Conservation (phyloP, 2,888 invertebrate genomes). For the Dryobota labecula region DNA sequence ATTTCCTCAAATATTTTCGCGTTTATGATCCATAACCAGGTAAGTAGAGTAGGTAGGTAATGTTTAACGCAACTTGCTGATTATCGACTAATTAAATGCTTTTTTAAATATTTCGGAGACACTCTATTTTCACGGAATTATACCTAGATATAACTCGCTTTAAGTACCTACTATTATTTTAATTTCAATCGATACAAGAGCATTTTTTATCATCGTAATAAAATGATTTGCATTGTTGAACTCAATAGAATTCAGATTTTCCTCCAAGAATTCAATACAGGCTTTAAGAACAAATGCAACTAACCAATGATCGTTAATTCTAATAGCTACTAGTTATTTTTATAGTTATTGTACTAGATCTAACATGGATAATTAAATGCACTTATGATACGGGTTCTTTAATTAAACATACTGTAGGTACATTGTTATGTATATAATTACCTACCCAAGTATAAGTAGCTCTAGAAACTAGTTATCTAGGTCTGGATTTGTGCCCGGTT, state of each 20-base stretch:
- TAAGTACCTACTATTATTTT: background rate
- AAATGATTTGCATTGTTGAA: conserved; percentile 6
- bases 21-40: conserved; percentile 41
- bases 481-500: too few species aligned
- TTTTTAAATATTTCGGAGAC: conserved; percentile 11
- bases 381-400: conserved; percentile 11
- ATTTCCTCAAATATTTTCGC: conserved; percentile 31
- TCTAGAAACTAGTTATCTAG: background rate
- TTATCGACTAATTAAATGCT: conserved; percentile 2
- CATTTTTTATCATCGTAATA: background rate
- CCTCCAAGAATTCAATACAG: conserved; percentile 28
- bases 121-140: background rate
- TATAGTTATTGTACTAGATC: conserved; percentile 29
- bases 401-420: background rate
- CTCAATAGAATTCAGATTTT: conserved; percentile 24
- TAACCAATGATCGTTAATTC: conserved; percentile 13
- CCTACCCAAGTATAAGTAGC: background rate
- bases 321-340: conserved; percentile 13
- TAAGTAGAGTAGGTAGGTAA: conserved; percentile 37
- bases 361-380: conserved; percentile 14
- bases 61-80: conserved; percentile 20
- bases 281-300: conserved; percentile 29
- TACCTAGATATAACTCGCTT: background rate
- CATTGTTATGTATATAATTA: background rate
- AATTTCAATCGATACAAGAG: background rate